Evolutionary conservation across 2,888 invertebrate genomes (phyloP).

Genomic region (Charanyca ferruginea): DNA sequence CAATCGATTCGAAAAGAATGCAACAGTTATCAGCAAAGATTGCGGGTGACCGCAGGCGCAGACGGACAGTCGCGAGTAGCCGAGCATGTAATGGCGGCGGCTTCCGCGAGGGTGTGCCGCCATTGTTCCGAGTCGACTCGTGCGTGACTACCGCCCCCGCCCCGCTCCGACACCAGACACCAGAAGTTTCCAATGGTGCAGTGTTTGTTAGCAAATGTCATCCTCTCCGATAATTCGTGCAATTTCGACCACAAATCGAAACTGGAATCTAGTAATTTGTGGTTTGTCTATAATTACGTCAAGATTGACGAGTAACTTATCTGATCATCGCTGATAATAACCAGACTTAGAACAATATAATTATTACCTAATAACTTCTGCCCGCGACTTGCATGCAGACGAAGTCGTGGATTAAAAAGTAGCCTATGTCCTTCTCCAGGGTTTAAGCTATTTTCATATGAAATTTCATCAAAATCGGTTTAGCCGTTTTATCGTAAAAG

Average conservation of each 20-base stretch:
- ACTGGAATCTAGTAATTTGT: conserved; percentile 8
- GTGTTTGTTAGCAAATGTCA: conserved; percentile 44
- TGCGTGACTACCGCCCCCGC: conserved; percentile 75
- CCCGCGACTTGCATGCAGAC: too few relatives aligned
- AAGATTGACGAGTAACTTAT: not conserved
- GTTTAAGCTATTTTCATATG: too few relatives aligned
- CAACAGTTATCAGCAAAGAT: conserved; percentile 47
- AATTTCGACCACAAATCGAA: conserved; percentile 20
- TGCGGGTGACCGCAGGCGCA: conserved; percentile 54
- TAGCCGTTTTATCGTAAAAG: too few relatives aligned
- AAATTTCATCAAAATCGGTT: too few relatives aligned
- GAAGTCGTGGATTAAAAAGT: too few relatives aligned
- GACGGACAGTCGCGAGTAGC: conserved; percentile 70
- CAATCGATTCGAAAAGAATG: conserved; percentile 46
- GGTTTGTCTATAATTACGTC: conserved; percentile 14
- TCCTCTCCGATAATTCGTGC: conserved; percentile 18
- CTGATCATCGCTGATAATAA: conserved; percentile 6
- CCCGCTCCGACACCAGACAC: conserved; percentile 39
- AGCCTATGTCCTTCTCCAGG: too few relatives aligned
- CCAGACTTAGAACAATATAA: not conserved
- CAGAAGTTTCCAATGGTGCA: conserved; percentile 56
- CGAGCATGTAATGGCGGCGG: conserved; percentile 82
- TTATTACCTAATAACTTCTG: not conserved
- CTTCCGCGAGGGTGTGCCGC: conserved; percentile 86
- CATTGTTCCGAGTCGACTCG: conserved; percentile 73